Evolutionary conservation across 2,888 invertebrate species (phyloP).

Genomic region (Nomada hirtipes): DNA sequence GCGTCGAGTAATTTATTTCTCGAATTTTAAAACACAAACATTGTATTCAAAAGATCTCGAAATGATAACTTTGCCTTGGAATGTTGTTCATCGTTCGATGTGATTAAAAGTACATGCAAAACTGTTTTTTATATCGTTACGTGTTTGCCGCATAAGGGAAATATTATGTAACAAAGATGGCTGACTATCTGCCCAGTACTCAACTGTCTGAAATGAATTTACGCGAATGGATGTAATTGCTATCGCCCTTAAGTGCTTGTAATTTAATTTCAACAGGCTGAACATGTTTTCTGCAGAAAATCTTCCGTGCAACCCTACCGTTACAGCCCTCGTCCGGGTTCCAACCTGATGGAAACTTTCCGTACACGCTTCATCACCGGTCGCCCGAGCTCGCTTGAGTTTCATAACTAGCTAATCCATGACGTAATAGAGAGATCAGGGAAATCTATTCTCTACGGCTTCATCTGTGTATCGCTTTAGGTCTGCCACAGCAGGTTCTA

Average conservation of each 20-base stretch:
- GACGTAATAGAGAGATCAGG: conserved; percentile 81
- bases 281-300: conserved; percentile 60
- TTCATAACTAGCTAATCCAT: conserved; percentile 82
- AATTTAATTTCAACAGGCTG: conserved; percentile 50
- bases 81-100: too few species aligned
- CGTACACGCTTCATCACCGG: conserved; percentile 73
- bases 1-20: too few species aligned
- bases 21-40: not conserved
- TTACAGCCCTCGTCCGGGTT: conserved; percentile 57
- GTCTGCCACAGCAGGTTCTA: conserved; percentile 1
- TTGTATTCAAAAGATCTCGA: not conserved
- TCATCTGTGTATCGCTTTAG: conserved; percentile 41
- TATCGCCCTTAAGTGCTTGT: conserved; percentile 47
- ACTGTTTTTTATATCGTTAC: too few species aligned
- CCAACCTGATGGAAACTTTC: conserved; percentile 68
- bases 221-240: conserved; percentile 37
- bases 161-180: too few species aligned
- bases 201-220: not conserved
- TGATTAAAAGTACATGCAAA: too few species aligned
- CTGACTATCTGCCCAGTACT: too few species aligned
- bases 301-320: conserved; percentile 67
- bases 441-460: conserved; percentile 51
- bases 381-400: conserved; percentile 72
- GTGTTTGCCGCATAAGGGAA: too few species aligned
- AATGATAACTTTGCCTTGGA: too few species aligned